Conservation (phyloP, 2,888 invertebrate species). For the Drosophila nigricruria region DNA sequence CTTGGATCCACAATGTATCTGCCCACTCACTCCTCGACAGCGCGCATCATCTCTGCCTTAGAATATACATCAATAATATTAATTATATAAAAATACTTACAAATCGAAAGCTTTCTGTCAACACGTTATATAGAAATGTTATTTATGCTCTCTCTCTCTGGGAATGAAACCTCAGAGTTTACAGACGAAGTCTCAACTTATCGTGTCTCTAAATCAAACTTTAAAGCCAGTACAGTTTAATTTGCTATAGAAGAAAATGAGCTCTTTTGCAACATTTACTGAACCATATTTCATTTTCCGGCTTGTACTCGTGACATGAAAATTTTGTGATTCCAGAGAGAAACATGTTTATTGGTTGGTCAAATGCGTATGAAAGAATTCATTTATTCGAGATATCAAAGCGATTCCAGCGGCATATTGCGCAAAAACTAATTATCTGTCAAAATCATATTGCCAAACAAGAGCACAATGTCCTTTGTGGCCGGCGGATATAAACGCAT, state of each 20-base stretch:
- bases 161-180: not conserved
- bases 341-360: slow-evolving; percentile 8
- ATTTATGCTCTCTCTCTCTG: not conserved
- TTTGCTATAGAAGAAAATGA: no score
- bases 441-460: slow-evolving; percentile 65
- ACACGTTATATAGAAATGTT: not conserved
- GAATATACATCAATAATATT: no score
- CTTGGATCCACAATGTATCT: no score
- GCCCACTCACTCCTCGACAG: no score
- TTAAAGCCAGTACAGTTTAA: not conserved
- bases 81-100: no score
- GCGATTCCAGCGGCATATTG: slow-evolving; percentile 57
- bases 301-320: not conserved
- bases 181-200: not conserved
- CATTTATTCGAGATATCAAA: slow-evolving; percentile 42
- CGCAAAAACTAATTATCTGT: slow-evolving; percentile 74
- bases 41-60: no score
- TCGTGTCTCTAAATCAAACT: not conserved
- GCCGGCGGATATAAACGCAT: slow-evolving; percentile 20
- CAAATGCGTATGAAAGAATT: slow-evolving; percentile 17
- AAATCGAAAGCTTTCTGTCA: no score
- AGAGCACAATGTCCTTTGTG: slow-evolving; percentile 16
- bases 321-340: not conserved
- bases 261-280: not conserved
- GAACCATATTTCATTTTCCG: not conserved